A percentile compares a stretch with the other conserved stretches of the same genome.
These are phyloP conservation scores for Crenichthys baileyi DNA, from an alignment of 2,797 vertebrate genomes.

Conservation along the genomic window DNA sequence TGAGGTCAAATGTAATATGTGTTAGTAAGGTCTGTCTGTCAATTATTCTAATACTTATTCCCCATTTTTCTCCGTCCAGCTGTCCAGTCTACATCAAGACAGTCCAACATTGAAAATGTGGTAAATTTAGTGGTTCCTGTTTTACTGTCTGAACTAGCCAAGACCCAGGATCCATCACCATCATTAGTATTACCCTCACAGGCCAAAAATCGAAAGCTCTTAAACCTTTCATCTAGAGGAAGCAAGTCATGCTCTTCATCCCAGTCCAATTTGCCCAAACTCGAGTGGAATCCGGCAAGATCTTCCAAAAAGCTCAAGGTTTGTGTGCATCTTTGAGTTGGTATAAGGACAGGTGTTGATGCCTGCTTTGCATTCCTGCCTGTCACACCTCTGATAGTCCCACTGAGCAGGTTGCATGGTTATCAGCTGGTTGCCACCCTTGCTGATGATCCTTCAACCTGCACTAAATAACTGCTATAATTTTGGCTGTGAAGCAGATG, in stretches of 20 bases:
- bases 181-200: constrained; percentile 2
- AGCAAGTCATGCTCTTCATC: constrained; percentile 16
- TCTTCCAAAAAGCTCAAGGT: constrained; percentile 31
- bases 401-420: too few species aligned
- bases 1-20: background rate
- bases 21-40: background rate
- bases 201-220: constrained; percentile 23
- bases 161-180: constrained; percentile 71
- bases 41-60: too few species aligned
- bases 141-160: constrained; percentile 80
- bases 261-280: background rate
- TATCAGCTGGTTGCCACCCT: too few species aligned
- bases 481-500: too few species aligned
- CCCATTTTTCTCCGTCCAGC: constrained; percentile 28
- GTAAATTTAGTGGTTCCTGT: constrained; percentile 83
- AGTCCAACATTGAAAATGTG: constrained; percentile 73
- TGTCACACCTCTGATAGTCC: too few species aligned
- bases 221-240: background rate
- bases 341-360: too few species aligned
- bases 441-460: too few species aligned
- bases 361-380: too few species aligned
- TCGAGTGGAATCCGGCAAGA: constrained; percentile 2
- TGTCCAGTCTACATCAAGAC: constrained; percentile 53
- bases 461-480: background rate
- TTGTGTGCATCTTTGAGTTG: constrained; percentile 10